phyloP scores from a whole-genome alignment of 64 coral and sea anemone genomes.

The Dendrophyllia cribrosa region DNA sequence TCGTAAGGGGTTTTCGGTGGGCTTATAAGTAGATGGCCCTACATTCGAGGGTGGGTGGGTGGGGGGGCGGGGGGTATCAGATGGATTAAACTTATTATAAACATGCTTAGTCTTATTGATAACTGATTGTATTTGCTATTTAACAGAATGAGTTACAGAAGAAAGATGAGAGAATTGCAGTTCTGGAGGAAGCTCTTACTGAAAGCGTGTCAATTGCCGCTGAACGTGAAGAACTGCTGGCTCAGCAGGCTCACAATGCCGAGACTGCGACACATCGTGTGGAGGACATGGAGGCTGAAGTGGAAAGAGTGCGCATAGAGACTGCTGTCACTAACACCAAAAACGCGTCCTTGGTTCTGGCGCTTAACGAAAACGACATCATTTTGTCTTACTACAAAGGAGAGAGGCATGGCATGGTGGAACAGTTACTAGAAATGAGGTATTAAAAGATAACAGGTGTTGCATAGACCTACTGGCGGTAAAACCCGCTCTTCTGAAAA shows the following conservation, averaged over 20 bases:
- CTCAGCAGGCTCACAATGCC: conserved; percentile 79
- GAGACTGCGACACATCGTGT: conserved; percentile 77
- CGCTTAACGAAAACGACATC: conserved; percentile 92
- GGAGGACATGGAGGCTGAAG: conserved; percentile 91
- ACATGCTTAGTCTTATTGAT: no score
- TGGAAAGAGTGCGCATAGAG: conserved; percentile 88
- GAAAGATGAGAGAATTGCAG: conserved; percentile 89
- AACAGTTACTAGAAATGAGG: conserved; percentile 97
- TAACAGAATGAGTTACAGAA: conserved; percentile 77
- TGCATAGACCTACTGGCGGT: no score
- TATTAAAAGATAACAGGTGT: background rate
- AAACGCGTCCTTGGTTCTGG: conserved; percentile 91
- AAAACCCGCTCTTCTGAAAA: no score
- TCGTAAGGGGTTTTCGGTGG: no score
- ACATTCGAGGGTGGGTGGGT: no score
- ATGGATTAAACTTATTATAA: no score
- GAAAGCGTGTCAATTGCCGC: conserved; percentile 95
- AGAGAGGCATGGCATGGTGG: conserved; percentile 83
- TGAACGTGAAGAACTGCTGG: conserved; percentile 87
- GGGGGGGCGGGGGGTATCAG: no score
- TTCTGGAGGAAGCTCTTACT: conserved; percentile 88
- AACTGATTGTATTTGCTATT: background rate
- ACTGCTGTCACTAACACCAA: conserved; percentile 96
- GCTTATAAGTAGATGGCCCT: no score
- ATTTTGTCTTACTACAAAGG: conserved; percentile 94